Percentiles rank a stretch among this genome's conserved stretches.
Evolutionary conservation across 2,888 invertebrate species (phyloP).

Genomic region (Polia nebulosa): DNA sequence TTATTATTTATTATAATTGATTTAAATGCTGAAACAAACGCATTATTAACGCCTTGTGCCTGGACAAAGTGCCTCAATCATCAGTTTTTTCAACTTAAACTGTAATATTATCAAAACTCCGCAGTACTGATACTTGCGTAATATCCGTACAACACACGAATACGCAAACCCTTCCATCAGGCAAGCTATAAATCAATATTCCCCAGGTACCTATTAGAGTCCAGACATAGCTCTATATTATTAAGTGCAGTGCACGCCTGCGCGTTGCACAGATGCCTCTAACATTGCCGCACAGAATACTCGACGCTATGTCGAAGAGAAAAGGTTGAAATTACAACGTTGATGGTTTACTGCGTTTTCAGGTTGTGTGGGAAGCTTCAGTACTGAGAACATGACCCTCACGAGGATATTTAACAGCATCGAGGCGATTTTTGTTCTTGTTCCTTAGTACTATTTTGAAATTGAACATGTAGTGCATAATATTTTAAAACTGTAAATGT

Average conservation of each 20-base stretch:
- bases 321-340: not conserved
- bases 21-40: too few relatives aligned
- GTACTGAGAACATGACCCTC: not conserved
- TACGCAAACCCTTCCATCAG: not conserved
- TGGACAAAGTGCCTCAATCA: too few relatives aligned
- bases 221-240: conserved; percentile 14
- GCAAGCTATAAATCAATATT: conserved; percentile 30
- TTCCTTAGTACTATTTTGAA: not conserved
- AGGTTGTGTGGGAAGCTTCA: not conserved
- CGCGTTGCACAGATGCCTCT: conserved; percentile 44
- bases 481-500: too few relatives aligned
- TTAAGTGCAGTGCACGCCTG: conserved; percentile 39
- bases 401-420: conserved; percentile 9
- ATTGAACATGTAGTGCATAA: too few relatives aligned
- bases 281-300: not conserved
- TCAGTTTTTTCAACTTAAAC: too few relatives aligned
- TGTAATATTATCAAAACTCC: too few relatives aligned
- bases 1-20: too few relatives aligned
- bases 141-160: not conserved
- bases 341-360: conserved; percentile 17
- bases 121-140: not conserved
- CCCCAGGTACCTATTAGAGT: conserved; percentile 1
- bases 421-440: not conserved
- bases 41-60: too few relatives aligned
- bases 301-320: fast-evolving